phyloP scores from a whole-genome alignment of 2,113 vertebrate species.

The Varanus komodoensis region DNA sequence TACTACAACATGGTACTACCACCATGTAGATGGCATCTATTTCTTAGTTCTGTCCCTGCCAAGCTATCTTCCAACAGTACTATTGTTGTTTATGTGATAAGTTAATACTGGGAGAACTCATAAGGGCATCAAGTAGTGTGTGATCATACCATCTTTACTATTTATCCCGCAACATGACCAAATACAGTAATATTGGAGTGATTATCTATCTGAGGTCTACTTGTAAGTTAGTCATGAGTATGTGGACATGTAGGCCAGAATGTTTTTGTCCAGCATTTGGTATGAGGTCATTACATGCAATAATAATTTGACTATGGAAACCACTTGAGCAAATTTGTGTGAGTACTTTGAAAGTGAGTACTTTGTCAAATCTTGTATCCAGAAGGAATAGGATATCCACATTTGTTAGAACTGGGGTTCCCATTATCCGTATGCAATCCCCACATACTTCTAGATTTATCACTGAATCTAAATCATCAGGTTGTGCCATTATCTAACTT shows the following conservation, averaged over 20 bases:
- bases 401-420: neutral
- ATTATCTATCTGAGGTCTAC: neutral
- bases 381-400: neutral
- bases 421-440: neutral
- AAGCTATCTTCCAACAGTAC: neutral
- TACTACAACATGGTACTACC: no score
- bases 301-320: neutral
- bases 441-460: neutral
- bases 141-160: neutral
- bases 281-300: neutral
- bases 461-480: neutral
- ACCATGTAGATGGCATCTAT: neutral
- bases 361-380: neutral
- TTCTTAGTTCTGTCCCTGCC: neutral
- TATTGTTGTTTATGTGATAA: neutral
- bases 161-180: neutral
- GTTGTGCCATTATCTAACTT: neutral
- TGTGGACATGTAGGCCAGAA: neutral
- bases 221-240: neutral
- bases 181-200: neutral
- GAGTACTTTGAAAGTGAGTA: neutral
- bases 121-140: neutral
- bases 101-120: neutral
- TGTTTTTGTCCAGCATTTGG: neutral
- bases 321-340: neutral